These are phyloP conservation scores for Chloropsis cyanopogon DNA, from an alignment of 2,113 vertebrate genomes.

Conservation along the genomic window DNA sequence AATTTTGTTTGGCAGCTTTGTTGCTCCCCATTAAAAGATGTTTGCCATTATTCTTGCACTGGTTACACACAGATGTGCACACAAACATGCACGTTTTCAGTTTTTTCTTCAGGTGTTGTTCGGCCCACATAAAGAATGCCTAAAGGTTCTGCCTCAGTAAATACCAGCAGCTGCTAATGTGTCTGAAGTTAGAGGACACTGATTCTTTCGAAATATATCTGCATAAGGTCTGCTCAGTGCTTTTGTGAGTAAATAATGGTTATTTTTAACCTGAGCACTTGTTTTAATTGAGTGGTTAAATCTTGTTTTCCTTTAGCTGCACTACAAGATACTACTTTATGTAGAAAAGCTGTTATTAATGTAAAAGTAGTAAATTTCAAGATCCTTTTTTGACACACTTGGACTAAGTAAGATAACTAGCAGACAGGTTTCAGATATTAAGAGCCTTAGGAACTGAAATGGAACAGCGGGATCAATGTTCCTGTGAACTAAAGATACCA, in stretches of 20 bases:
- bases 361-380: not conserved
- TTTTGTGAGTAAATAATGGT: not conserved
- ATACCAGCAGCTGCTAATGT: not conserved
- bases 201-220: not conserved
- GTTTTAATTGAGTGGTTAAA: not conserved
- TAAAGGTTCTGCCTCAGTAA: not conserved
- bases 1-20: not conserved
- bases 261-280: not conserved
- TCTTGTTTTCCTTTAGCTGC: not conserved
- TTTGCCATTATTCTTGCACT: not conserved
- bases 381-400: not conserved
- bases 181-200: not conserved
- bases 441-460: not conserved
- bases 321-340: not conserved
- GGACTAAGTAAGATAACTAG: not conserved
- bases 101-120: not conserved
- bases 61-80: not conserved
- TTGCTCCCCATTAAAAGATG: not conserved
- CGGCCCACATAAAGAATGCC: not conserved
- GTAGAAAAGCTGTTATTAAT: not conserved
- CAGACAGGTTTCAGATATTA: not conserved
- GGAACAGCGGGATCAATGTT: not conserved
- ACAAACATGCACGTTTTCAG: accelerated
- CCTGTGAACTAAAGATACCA: not conserved
- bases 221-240: not conserved